Percentiles rank a stretch among this genome's conserved stretches.
phyloP scores from a whole-genome alignment of 2,113 vertebrate genomes.

The Rana temporaria region DNA sequence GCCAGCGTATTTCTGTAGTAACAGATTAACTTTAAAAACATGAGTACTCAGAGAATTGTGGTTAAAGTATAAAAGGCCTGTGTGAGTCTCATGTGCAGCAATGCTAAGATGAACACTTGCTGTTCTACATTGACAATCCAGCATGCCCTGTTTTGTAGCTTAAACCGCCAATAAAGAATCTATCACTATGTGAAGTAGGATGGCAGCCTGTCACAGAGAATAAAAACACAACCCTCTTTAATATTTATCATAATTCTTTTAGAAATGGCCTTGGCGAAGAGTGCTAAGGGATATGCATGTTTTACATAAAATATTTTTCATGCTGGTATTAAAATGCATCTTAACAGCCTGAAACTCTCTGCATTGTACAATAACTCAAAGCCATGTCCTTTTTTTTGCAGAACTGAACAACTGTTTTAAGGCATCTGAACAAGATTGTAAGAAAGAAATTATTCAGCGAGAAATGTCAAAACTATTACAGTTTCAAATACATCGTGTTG shows the following conservation, averaged over 20 bases:
- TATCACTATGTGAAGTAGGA: neutral
- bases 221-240: conserved; percentile 18
- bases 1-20: no score
- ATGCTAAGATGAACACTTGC: no score
- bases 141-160: neutral
- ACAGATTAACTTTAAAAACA: no score
- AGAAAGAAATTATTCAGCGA: conserved; percentile 52
- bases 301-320: conserved; percentile 49
- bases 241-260: conserved; percentile 17
- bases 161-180: neutral
- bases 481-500: conserved; percentile 53
- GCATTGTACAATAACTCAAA: conserved; percentile 40
- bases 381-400: conserved; percentile 35
- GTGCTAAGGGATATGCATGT: conserved; percentile 9
- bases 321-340: conserved; percentile 42
- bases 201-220: neutral
- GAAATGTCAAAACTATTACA: conserved; percentile 53
- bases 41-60: no score
- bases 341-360: conserved; percentile 46
- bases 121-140: no score
- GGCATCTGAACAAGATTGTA: conserved; percentile 44
- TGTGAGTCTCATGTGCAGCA: no score
- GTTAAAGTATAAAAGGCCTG: no score
- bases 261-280: conserved; percentile 12
- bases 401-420: conserved; percentile 49